Percentiles rank a stretch among this genome's conserved stretches.
These are phyloP conservation scores for Leptodirus hochenwartii DNA, from an alignment of 2,888 invertebrate genomes.

Conservation along the genomic window DNA sequence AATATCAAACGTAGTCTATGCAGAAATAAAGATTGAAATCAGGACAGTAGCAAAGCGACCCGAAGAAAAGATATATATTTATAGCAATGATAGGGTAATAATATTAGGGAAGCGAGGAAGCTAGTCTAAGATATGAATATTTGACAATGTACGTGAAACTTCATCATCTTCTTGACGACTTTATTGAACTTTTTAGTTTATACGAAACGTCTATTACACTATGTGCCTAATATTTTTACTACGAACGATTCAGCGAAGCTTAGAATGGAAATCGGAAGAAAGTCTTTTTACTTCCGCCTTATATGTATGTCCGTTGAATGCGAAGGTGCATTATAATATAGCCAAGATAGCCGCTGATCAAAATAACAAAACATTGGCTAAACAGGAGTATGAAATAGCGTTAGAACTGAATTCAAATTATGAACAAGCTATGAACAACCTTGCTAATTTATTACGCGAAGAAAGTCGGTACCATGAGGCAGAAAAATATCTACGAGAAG, in stretches of 20 bases:
- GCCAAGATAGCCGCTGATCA: constrained; percentile 72
- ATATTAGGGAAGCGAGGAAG: too few species aligned
- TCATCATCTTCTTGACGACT: too few species aligned
- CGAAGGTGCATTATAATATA: constrained; percentile 86
- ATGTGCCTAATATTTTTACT: constrained; percentile 20
- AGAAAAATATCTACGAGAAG: constrained; percentile 48
- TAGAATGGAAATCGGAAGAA: constrained; percentile 68
- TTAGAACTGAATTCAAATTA: constrained; percentile 52
- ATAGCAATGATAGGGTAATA: too few species aligned
- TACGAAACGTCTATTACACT: constrained; percentile 16
- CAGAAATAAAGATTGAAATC: too few species aligned
- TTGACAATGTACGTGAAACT: too few species aligned
- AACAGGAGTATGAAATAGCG: constrained; percentile 50
- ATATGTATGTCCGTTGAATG: constrained; percentile 82
- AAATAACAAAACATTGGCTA: constrained; percentile 47
- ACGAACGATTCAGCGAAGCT: constrained; percentile 42
- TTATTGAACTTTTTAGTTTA: too few species aligned
- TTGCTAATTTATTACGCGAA: constrained; percentile 71
- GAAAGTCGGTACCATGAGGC: constrained; percentile 49
- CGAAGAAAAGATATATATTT: too few species aligned
- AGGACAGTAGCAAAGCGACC: too few species aligned
- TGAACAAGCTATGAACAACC: constrained; percentile 87
- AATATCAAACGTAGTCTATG: too few species aligned
- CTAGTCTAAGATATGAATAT: too few species aligned
- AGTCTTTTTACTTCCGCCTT: constrained; percentile 62